phyloP scores from a whole-genome alignment of 2,888 invertebrate genomes.

The Drosophila pseudotalamancana region DNA sequence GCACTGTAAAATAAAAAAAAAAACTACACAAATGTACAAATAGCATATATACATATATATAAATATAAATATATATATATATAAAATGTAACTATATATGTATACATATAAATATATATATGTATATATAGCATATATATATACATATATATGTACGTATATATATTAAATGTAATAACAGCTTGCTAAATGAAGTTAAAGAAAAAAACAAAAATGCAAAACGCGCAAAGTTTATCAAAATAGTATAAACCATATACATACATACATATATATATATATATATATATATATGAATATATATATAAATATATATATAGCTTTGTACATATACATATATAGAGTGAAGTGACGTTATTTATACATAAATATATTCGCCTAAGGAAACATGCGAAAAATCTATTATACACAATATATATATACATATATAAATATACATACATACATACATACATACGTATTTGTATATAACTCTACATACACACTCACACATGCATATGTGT shows the following conservation, averaged over 20 bases:
- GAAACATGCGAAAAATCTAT: constrained; percentile 55
- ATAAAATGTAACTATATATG: no score
- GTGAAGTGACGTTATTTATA: no score
- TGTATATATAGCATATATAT: constrained; percentile 18
- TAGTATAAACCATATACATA: constrained; percentile 26
- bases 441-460: constrained; percentile 54
- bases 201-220: no score
- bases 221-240: constrained; percentile 37
- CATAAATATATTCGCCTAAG: background rate
- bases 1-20: constrained; percentile 53
- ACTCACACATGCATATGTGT: constrained; percentile 29
- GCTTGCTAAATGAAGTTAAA: constrained; percentile 50
- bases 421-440: constrained; percentile 59
- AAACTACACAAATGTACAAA: constrained; percentile 11
- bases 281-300: constrained; percentile 25
- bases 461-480: constrained; percentile 50
- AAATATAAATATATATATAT: background rate
- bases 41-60: background rate
- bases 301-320: constrained; percentile 36
- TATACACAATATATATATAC: constrained; percentile 58
- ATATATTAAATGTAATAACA: constrained; percentile 26
- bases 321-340: constrained; percentile 6
- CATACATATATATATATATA: constrained; percentile 38
- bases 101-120: no score
- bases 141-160: no score